Conservation (phyloP, 2,113 vertebrate species). For the Colius striatus region DNA sequence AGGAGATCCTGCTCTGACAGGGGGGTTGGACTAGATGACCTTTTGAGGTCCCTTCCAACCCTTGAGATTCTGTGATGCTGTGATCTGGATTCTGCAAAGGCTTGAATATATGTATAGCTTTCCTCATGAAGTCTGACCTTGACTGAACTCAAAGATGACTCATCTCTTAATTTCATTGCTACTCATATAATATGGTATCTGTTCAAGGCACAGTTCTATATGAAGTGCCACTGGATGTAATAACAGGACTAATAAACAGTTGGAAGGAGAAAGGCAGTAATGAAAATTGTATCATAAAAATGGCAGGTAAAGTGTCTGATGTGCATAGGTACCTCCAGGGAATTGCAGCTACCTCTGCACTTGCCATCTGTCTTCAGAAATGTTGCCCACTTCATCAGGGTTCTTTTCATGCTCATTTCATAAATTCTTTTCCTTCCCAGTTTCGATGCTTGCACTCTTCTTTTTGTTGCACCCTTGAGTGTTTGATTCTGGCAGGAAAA, state of each 20-base stretch:
- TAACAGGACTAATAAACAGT: background rate
- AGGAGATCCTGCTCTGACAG: too few species aligned
- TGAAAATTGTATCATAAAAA: background rate
- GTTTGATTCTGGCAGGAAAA: background rate
- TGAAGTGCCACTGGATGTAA: background rate
- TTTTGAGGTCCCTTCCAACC: too few species aligned
- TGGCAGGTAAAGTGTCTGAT: background rate
- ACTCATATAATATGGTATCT: background rate
- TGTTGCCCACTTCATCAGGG: background rate
- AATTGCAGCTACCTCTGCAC: background rate
- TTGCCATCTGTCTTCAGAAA: fast-evolving
- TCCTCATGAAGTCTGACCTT: background rate
- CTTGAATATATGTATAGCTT: background rate
- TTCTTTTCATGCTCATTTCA: background rate
- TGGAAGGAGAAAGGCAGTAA: background rate
- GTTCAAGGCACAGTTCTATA: background rate
- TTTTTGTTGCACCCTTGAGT: background rate
- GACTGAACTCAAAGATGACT: background rate
- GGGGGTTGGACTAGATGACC: too few species aligned
- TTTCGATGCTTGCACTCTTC: background rate
- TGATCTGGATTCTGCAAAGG: background rate
- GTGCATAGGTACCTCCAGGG: background rate
- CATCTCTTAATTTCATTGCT: background rate
- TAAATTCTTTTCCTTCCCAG: background rate
- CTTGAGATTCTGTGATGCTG: too few species aligned